A percentile compares a stretch with the other conserved stretches of the same genome.
phyloP scores from a whole-genome alignment of 2,797 vertebrate species.

The Menidia menidia region DNA sequence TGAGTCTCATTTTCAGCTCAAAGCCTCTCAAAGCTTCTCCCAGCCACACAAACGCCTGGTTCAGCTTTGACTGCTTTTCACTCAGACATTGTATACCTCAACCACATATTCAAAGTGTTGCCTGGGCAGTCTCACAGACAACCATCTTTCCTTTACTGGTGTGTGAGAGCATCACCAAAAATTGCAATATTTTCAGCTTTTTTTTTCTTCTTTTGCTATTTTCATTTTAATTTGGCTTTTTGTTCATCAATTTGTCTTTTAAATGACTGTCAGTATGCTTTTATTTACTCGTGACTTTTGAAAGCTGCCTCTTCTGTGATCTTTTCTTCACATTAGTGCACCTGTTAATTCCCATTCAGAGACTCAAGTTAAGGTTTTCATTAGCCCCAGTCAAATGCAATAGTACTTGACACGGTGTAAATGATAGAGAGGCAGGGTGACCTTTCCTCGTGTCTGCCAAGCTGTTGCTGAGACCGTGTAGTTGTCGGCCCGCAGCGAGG shows the following conservation, averaged over 20 bases:
- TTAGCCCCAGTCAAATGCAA: constrained; percentile 61
- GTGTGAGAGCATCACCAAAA: constrained; percentile 2
- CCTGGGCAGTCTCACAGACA: constrained; percentile 1
- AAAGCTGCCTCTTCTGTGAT: constrained; percentile 38
- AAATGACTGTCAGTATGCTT: constrained; percentile 9
- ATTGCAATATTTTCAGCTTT: background rate
- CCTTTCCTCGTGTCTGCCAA: constrained; percentile 78
- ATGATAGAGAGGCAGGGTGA: constrained; percentile 80
- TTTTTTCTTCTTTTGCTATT: background rate
- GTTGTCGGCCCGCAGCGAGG: constrained; percentile 70
- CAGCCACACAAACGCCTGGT: constrained; percentile 44
- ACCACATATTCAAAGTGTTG: constrained; percentile 1
- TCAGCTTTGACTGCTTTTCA: constrained; percentile 25
- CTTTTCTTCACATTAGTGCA: constrained; percentile 43
- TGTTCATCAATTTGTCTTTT: background rate
- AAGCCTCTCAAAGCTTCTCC: constrained; percentile 60
- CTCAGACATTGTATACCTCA: constrained; percentile 18
- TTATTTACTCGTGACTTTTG: constrained; percentile 24
- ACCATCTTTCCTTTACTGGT: constrained; percentile 4
- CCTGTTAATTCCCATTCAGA: constrained; percentile 72
- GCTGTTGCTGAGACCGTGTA: constrained; percentile 69
- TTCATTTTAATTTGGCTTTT: background rate
- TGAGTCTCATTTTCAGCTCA: constrained; percentile 64
- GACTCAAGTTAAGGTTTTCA: constrained; percentile 72
- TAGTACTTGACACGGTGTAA: constrained; percentile 75